Percentiles rank a stretch among this genome's conserved stretches.
phyloP scores from a whole-genome alignment of 2,113 vertebrate genomes.

The Spermophilus dauricus region DNA sequence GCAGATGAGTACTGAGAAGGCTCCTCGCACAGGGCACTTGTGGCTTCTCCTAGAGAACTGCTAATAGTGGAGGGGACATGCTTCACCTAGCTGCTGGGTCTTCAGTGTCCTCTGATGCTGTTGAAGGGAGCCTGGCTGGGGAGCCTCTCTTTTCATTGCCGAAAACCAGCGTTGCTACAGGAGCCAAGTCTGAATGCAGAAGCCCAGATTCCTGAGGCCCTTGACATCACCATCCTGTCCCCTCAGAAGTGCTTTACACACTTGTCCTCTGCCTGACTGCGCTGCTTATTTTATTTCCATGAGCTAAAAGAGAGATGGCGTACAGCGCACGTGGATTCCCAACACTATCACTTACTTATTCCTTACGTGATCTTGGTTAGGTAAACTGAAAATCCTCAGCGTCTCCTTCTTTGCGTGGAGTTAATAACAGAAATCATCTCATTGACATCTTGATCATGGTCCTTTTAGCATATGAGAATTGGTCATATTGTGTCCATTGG shows the following conservation, averaged over 20 bases:
- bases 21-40: neutral
- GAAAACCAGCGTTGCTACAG: neutral
- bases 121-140: neutral
- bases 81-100: no score
- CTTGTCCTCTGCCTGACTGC: neutral
- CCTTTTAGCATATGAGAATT: neutral
- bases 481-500: neutral
- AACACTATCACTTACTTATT: neutral
- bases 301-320: neutral
- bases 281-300: neutral
- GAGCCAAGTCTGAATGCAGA: neutral
- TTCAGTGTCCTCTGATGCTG: neutral
- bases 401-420: neutral
- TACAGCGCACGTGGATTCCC: neutral
- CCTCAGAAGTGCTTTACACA: neutral
- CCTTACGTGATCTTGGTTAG: neutral
- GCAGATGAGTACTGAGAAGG: neutral
- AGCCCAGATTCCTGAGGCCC: neutral
- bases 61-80: neutral
- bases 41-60: neutral
- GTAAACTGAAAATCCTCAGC: neutral
- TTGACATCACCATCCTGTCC: neutral
- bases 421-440: neutral
- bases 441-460: neutral
- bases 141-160: neutral